phyloP scores from a whole-genome alignment of 2,888 invertebrate species.

The Drosophila paramelanica region DNA sequence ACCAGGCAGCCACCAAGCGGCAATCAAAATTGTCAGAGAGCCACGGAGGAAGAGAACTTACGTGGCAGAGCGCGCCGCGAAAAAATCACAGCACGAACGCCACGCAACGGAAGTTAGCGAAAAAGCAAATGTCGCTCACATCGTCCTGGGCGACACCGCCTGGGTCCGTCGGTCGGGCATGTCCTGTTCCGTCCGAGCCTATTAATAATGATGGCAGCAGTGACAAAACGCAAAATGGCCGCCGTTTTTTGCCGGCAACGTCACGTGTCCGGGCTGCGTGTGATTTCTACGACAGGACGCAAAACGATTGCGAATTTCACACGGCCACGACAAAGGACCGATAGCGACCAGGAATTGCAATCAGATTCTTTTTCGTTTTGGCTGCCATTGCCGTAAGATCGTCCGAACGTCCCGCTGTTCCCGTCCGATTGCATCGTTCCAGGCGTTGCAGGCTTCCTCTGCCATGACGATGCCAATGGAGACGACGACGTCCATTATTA shows the following conservation, averaged over 20 bases:
- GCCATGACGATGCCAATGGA: not conserved
- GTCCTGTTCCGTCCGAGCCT: constrained; percentile 39
- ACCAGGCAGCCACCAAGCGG: constrained; percentile 28
- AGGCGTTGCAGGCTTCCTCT: constrained; percentile 6
- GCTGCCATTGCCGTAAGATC: constrained; percentile 26
- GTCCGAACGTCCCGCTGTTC: constrained; percentile 29
- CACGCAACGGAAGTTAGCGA: constrained; percentile 71
- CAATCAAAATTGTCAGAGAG: constrained; percentile 71
- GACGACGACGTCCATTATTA: constrained; percentile 36
- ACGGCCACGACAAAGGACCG: constrained; percentile 18
- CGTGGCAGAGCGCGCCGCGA: constrained; percentile 4
- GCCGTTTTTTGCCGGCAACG: constrained; percentile 44
- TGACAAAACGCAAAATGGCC: constrained; percentile 73
- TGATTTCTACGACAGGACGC: constrained; percentile 63
- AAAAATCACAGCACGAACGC: constrained; percentile 61
- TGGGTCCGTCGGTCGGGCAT: not conserved
- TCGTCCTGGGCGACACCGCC: constrained; percentile 19
- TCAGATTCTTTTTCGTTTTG: constrained; percentile 14
- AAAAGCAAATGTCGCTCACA: constrained; percentile 53
- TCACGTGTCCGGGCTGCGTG: constrained; percentile 74
- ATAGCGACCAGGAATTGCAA: constrained; percentile 17
- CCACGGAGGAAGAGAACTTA: constrained; percentile 32
- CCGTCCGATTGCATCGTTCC: constrained; percentile 40
- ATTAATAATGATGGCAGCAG: constrained; percentile 73
- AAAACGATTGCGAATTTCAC: constrained; percentile 43